Percentiles rank a stretch among this genome's conserved stretches.
phyloP scores from a whole-genome alignment of 2,888 invertebrate genomes.

The Cantharis rufa region DNA sequence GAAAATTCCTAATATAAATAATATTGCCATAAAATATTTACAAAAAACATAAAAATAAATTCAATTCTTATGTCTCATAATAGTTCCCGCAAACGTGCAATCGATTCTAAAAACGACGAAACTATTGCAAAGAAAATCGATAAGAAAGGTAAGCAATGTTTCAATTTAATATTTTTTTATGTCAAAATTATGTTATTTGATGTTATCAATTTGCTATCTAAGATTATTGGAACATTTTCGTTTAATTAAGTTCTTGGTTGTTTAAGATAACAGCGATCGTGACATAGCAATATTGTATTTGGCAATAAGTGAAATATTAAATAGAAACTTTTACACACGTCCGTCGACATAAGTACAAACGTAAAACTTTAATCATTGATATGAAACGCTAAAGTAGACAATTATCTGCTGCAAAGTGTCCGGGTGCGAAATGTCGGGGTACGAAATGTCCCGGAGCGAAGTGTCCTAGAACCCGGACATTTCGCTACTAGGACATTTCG shows the following conservation, averaged over 20 bases:
- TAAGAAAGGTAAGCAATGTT: background rate
- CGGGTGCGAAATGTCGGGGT: no score
- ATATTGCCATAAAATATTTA: background rate
- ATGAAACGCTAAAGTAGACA: no score
- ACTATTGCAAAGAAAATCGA: background rate
- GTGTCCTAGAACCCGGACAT: no score
- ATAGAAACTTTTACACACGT: no score
- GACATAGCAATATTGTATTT: background rate
- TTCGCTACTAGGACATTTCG: no score
- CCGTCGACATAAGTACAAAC: no score
- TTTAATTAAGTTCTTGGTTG: background rate
- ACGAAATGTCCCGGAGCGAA: no score
- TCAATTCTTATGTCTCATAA: background rate
- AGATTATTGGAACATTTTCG: background rate
- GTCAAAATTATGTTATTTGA: background rate
- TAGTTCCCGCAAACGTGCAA: background rate
- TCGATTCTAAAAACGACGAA: background rate
- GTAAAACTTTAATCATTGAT: no score
- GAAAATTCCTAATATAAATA: background rate
- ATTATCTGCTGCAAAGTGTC: no score
- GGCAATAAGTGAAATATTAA: background rate
- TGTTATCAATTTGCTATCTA: background rate
- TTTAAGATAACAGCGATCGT: background rate
- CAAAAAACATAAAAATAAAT: background rate
- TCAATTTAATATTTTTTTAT: background rate